A percentile compares a stretch with the other conserved stretches of the same genome.
phyloP scores from a whole-genome alignment of 1,140 invertebrate species.

The Atta colombica region DNA sequence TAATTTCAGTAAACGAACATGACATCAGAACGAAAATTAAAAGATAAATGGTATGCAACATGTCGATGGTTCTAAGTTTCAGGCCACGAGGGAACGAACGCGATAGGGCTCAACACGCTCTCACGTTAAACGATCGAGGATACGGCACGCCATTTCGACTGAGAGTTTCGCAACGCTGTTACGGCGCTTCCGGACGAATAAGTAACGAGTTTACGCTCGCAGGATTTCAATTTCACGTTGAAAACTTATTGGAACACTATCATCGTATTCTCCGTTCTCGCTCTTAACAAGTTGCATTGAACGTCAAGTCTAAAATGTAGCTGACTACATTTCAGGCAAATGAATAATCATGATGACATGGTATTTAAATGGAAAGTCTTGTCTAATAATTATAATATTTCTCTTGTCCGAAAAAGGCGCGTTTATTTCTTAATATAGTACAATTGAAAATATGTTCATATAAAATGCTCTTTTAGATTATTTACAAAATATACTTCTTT shows the following conservation, averaged over 20 bases:
- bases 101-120: slow-evolving; percentile 24
- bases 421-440: background rate
- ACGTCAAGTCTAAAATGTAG: slow-evolving; percentile 10
- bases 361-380: background rate
- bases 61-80: slow-evolving; percentile 34
- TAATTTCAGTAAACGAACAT: slow-evolving; percentile 6
- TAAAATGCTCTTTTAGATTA: background rate
- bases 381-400: background rate
- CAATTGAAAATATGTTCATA: background rate
- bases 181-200: slow-evolving; percentile 58
- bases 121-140: slow-evolving; percentile 46
- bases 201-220: slow-evolving; percentile 59
- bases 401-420: background rate
- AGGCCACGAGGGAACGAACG: slow-evolving; percentile 14
- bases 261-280: slow-evolving; percentile 8
- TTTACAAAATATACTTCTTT: background rate
- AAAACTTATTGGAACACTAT: slow-evolving; percentile 58
- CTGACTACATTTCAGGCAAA: slow-evolving; percentile 8
- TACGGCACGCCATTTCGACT: slow-evolving; percentile 31
- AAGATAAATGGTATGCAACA: slow-evolving; percentile 19
- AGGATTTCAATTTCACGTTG: slow-evolving; percentile 56
- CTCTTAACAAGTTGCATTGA: slow-evolving; percentile 53
- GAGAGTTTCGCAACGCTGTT: slow-evolving; percentile 55
- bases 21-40: slow-evolving; percentile 30
- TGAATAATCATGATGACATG: slow-evolving; percentile 37